Evolutionary conservation across 2,888 invertebrate genomes (phyloP).

Genomic region (Lasioglossum marginatum): DNA sequence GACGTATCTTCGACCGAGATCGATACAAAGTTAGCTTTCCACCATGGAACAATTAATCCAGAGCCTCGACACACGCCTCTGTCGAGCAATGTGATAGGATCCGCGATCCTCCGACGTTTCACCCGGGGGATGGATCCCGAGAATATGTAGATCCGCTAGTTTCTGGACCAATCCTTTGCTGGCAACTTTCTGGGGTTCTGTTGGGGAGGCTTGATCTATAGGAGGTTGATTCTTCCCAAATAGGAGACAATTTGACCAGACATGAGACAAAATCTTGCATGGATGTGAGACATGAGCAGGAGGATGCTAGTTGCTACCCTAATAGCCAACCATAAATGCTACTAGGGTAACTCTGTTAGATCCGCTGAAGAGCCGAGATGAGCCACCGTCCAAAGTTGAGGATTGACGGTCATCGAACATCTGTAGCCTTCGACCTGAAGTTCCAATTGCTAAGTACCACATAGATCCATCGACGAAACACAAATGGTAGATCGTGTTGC

Average conservation of each 20-base stretch:
- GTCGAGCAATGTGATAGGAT: constrained; percentile 3
- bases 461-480: neutral
- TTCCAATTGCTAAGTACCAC: neutral
- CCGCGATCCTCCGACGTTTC: neutral
- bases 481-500: neutral
- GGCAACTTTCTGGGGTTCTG: neutral
- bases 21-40: constrained; percentile 14
- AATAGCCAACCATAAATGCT: no score
- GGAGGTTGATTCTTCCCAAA: no score
- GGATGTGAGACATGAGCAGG: no score
- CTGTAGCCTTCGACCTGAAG: no score
- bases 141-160: neutral
- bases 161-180: neutral
- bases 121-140: no score
- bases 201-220: neutral
- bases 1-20: constrained; percentile 19
- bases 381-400: no score
- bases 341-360: no score
- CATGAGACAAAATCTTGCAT: no score
- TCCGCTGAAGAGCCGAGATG: no score
- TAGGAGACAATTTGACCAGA: no score
- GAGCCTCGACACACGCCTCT: neutral
- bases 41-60: constrained; percentile 21
- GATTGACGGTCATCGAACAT: no score
- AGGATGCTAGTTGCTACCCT: no score